Evolutionary conservation across 2,113 vertebrate genomes (phyloP).

Genomic region (Acanthochromis polyacanthus): DNA sequence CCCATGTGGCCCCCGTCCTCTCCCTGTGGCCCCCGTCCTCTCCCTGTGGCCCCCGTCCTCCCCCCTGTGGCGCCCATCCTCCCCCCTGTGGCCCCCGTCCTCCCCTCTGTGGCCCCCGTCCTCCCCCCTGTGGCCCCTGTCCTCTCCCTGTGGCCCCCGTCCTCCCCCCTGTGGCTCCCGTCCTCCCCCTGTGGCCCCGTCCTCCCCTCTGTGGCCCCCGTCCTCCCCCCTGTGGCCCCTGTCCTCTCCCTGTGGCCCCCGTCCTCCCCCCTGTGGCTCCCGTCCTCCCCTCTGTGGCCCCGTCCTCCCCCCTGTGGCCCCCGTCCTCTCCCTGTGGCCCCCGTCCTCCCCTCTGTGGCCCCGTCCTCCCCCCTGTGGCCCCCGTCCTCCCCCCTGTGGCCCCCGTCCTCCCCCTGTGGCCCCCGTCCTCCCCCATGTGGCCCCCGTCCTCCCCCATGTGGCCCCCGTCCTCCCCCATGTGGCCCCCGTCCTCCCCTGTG

Average conservation of each 20-base stretch:
- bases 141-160: too few species aligned
- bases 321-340: too few species aligned
- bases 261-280: constrained; percentile 63
- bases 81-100: too few species aligned
- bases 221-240: constrained; percentile 64
- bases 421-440: constrained; percentile 60
- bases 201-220: constrained; percentile 57
- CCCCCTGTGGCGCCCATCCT: too few species aligned
- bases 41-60: too few species aligned
- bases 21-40: too few species aligned
- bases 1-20: too few species aligned
- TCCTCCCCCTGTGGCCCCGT: too few species aligned
- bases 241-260: too few species aligned
- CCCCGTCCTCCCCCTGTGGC: too few species aligned
- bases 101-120: constrained; percentile 59
- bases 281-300: too few species aligned
- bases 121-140: constrained; percentile 58
- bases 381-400: constrained; percentile 61
- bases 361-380: constrained; percentile 61
- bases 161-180: constrained; percentile 61
- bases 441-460: constrained; percentile 60
- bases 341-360: constrained; percentile 60
- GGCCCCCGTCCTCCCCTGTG: too few species aligned
- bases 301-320: constrained; percentile 62
- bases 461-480: constrained; percentile 60